Evolutionary conservation across 2,113 vertebrate species (phyloP).

Genomic region (Choloepus hoffmanni): DNA sequence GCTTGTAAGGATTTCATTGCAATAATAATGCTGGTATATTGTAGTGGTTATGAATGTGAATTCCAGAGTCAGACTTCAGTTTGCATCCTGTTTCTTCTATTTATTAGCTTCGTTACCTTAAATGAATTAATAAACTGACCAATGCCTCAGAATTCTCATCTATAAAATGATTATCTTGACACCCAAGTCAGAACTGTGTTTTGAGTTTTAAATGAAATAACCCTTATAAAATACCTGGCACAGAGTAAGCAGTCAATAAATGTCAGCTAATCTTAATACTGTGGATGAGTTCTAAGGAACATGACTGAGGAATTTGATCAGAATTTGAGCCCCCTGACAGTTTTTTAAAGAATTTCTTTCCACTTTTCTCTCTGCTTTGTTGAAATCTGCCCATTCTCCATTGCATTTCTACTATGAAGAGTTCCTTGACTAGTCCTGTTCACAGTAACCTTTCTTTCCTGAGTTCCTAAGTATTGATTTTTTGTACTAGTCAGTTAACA

Average conservation of each 20-base stretch:
- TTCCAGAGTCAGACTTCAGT: neutral
- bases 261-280: neutral
- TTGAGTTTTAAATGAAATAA: constrained; percentile 30
- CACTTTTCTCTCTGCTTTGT: neutral
- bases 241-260: neutral
- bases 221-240: neutral
- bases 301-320: neutral
- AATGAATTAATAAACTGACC: constrained; percentile 11
- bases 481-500: neutral
- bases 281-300: constrained; percentile 7
- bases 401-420: neutral
- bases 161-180: neutral
- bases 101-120: constrained; percentile 29
- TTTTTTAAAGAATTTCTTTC: constrained; percentile 25
- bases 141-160: neutral
- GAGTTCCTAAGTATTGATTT: neutral
- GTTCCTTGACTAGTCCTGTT: neutral
- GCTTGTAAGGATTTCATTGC: too few species aligned
- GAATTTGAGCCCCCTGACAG: neutral
- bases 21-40: neutral
- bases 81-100: neutral
- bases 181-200: neutral
- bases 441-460: neutral
- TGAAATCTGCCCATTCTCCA: neutral
- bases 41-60: neutral